Conservation (phyloP, 1,140 invertebrate genomes). For the Trachelipus rathkii region DNA sequence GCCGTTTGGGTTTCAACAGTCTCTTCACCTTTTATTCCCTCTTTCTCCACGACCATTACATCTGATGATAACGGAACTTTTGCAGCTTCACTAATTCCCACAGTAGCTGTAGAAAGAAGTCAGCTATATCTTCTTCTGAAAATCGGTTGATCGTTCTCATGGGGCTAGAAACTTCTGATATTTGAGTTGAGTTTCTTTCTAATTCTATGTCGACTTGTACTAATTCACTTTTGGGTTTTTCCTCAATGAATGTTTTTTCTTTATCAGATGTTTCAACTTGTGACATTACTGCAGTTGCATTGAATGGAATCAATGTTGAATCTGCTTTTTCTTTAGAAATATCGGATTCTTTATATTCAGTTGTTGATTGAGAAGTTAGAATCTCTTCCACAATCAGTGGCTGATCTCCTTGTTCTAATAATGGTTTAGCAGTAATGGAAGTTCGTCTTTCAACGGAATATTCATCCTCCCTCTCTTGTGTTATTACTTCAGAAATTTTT, state of each 20-base stretch:
- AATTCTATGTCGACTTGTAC: constrained; percentile 29
- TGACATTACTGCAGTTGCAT: constrained; percentile 39
- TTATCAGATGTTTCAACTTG: constrained; percentile 39
- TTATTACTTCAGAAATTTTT: constrained; percentile 46
- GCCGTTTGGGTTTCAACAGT: not conserved
- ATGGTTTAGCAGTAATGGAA: not conserved
- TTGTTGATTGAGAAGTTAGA: not conserved
- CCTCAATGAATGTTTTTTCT: constrained; percentile 35
- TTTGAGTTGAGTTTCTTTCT: constrained; percentile 21
- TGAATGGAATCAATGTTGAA: constrained; percentile 27
- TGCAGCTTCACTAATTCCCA: constrained; percentile 31
- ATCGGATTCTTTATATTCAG: constrained; percentile 22
- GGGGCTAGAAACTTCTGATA: not conserved
- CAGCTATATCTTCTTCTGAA: not conserved
- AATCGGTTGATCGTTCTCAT: no score
- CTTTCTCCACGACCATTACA: not conserved
- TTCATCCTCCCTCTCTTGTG: not conserved
- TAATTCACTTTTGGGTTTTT: constrained; percentile 25
- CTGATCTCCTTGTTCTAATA: not conserved
- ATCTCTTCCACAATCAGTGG: not conserved
- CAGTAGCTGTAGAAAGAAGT: constrained; percentile 24
- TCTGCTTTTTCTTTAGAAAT: constrained; percentile 32
- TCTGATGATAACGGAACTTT: not conserved
- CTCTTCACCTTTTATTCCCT: not conserved
- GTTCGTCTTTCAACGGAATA: not conserved